Conservation (phyloP, 30 jellyfish, hydroid and myxozoan genomes). For the Turritopsis dohrnii region DNA sequence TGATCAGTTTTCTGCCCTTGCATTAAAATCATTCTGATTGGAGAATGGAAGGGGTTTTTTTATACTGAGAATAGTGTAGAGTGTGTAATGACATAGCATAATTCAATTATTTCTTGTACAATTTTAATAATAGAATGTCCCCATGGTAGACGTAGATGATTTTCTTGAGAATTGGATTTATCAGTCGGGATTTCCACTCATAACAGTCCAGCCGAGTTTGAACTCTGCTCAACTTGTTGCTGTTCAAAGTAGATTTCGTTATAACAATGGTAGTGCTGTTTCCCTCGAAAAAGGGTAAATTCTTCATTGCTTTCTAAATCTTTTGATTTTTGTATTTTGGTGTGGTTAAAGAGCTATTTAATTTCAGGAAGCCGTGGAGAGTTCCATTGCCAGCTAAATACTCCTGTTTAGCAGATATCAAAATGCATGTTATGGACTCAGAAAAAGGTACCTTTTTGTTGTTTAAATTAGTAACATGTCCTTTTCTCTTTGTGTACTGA, state of each 20-base stretch:
- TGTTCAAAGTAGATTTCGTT: not conserved
- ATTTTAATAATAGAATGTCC: not conserved
- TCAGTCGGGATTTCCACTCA: not conserved
- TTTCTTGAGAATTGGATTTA: not conserved
- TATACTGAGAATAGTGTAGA: no score
- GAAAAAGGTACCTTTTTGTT: not conserved
- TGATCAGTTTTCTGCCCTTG: not conserved
- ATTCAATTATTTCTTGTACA: not conserved
- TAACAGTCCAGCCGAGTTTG: not conserved
- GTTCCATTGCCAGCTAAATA: not conserved
- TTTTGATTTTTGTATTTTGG: no score
- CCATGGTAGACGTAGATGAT: not conserved
- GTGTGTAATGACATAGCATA: no score
- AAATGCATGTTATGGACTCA: not conserved
- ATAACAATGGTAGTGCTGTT: not conserved
- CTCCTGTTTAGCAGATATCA: not conserved
- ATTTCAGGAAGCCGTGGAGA: not conserved
- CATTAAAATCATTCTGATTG: no score
- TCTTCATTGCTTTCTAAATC: not conserved
- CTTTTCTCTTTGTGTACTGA: not conserved
- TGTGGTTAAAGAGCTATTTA: not conserved
- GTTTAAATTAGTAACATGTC: not conserved
- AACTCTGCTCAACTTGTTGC: not conserved
- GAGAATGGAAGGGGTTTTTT: no score
- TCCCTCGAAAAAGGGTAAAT: not conserved